Evolutionary conservation across 2,113 vertebrate genomes (phyloP), one percentile per base, ranked within the genome.

Genomic region (Petrocephalus microphthalmus): DNA sequence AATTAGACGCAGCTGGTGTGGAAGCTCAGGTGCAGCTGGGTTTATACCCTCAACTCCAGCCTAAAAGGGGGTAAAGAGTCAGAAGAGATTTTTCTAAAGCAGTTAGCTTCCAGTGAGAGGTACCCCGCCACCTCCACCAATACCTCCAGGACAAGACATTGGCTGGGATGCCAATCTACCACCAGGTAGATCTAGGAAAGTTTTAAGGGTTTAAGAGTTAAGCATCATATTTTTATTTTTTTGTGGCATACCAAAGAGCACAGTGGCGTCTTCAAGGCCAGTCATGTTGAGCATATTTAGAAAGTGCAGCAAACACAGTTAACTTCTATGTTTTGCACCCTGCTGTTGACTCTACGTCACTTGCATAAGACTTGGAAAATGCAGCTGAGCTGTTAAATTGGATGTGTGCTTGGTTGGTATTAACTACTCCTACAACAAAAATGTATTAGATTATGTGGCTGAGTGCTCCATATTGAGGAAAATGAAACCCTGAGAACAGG

Each of bases 361-460:
- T 85, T 85, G 33, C 84, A 56, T 85, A n/a, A 56, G 10, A 85
- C 51, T 19, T 33, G 29, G 71, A 22, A 86, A 45, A 86, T n/a
- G 53, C 53, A 86, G 84, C 54, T 56, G 53, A 19, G 84, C 53
- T 86, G 29, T 86, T 86, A 45, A 86, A 86, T 57, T 57, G 53
- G 84, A 29, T 57, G 84, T 51, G 22, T 51, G 81, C 37, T 84
- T 86, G 84, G 71, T 78, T 42, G 53, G 25, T 57, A 78, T 78
- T 42, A 78, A 42, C 71, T 33, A 86, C 29, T 17, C 17, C 37
- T 33, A 86, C 52, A 57, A 42, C n/a, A 20, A 86, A 56, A 22
- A 86, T 86, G 15, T 45, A 86, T 57, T 20, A 86, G 33, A 57
- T 56, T 37, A 56, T 57, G 29, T 56, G 53, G 84, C 5, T 42